Percentiles rank a stretch among this genome's conserved stretches.
phyloP scores from a whole-genome alignment of 2,797 vertebrate genomes.

The Aratinga solstitialis region DNA sequence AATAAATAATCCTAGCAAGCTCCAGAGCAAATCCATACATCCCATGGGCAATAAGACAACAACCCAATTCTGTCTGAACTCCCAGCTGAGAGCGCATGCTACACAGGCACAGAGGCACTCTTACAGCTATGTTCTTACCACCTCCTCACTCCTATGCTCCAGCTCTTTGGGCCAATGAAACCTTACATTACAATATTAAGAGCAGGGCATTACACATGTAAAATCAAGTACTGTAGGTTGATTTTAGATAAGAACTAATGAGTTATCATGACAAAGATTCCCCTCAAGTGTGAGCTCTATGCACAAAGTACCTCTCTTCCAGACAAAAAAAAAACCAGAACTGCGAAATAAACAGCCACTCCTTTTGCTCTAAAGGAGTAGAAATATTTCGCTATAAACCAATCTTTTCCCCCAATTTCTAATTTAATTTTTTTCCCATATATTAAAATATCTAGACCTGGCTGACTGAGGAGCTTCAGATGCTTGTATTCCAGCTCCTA shows the following conservation, averaged over 20 bases:
- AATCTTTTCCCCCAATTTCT: neutral
- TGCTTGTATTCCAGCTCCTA: neutral
- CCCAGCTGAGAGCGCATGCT: accelerated
- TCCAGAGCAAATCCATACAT: neutral
- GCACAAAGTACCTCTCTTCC: neutral
- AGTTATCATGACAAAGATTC: neutral
- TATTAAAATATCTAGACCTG: neutral
- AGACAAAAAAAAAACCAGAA: neutral
- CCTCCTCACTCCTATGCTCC: neutral
- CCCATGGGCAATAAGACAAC: neutral
- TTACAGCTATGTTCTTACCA: neutral
- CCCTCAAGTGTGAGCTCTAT: neutral
- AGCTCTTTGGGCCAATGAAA: neutral
- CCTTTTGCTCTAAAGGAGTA: neutral
- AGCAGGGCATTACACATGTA: neutral
- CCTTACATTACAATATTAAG: neutral
- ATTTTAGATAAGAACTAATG: conserved; percentile 32
- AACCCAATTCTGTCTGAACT: neutral
- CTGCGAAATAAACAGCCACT: neutral
- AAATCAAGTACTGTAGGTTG: neutral
- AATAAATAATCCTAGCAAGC: neutral
- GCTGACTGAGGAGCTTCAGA: neutral
- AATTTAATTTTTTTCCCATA: neutral
- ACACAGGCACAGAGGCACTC: neutral
- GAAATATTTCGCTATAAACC: neutral